These are phyloP conservation scores for Agrochola lychnidis DNA, from an alignment of 2,888 invertebrate species.

Conservation along the genomic window DNA sequence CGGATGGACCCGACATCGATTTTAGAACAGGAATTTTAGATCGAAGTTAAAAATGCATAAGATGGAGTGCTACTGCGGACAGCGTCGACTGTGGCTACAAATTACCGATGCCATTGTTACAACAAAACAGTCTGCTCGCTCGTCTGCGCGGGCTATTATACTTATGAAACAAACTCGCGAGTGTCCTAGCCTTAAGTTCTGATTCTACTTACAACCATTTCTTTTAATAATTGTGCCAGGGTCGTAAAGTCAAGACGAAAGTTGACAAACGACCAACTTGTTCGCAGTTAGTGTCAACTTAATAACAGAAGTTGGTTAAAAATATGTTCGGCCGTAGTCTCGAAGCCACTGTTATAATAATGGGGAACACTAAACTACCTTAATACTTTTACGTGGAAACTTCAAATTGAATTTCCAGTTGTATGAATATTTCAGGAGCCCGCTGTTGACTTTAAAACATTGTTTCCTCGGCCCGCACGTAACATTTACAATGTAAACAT, in stretches of 20 bases:
- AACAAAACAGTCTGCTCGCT: conserved; percentile 23
- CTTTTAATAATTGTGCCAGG: conserved; percentile 56
- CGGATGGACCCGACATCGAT: conserved; percentile 15
- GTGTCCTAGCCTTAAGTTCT: conserved; percentile 34
- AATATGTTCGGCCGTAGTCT: conserved; percentile 64
- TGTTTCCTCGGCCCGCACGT: conserved; percentile 68
- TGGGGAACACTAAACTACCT: conserved; percentile 71
- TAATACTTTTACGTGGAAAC: conserved; percentile 79
- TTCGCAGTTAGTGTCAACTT: conserved; percentile 72
- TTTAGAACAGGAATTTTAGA: conserved; percentile 32
- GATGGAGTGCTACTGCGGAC: conserved; percentile 27
- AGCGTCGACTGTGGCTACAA: conserved; percentile 22
- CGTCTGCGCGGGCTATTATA: conserved; percentile 26
- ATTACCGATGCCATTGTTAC: conserved; percentile 36
- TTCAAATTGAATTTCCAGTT: conserved; percentile 85
- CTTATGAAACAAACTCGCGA: conserved; percentile 34
- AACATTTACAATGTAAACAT: conserved; percentile 76
- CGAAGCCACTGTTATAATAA: conserved; percentile 59
- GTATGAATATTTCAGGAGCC: conserved; percentile 82
- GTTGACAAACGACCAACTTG: conserved; percentile 68
- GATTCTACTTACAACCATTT: conserved; percentile 46
- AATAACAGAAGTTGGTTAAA: conserved; percentile 72
- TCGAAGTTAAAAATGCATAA: conserved; percentile 42
- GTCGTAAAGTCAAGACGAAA: conserved; percentile 58
- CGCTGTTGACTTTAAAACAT: conserved; percentile 79